phyloP scores from a whole-genome alignment of 2,797 vertebrate species.

The Yasuhikotakia modesta region DNA sequence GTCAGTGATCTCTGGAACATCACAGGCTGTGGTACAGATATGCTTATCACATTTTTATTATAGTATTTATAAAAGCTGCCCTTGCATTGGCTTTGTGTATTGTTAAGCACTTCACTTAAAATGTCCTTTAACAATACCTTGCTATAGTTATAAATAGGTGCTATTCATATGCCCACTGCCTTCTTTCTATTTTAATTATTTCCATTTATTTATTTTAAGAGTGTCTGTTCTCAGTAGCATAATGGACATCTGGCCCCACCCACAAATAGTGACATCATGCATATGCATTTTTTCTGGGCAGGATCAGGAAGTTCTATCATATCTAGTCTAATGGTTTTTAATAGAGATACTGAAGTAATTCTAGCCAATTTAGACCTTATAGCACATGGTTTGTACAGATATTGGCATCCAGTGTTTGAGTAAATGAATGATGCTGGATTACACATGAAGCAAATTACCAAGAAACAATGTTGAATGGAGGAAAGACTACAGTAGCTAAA shows the following conservation, averaged over 20 bases:
- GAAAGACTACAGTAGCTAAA: not conserved
- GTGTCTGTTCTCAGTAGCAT: not conserved
- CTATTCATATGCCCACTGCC: not conserved
- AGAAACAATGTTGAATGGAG: not conserved
- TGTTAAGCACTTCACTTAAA: not conserved
- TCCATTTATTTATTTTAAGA: conserved; percentile 12
- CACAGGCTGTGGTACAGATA: conserved; percentile 36
- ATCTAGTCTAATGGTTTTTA: too few relatives aligned
- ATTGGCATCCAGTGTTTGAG: not conserved
- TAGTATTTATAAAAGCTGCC: conserved; percentile 9
- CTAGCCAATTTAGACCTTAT: too few relatives aligned
- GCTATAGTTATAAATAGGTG: too few relatives aligned
- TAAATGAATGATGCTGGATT: not conserved
- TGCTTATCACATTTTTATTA: conserved; percentile 30
- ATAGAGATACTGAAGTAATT: too few relatives aligned
- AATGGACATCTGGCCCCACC: not conserved
- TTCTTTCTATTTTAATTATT: conserved; percentile 4
- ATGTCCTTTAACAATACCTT: conserved; percentile 4
- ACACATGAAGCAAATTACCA: not conserved
- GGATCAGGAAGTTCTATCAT: not conserved
- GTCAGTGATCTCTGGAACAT: not conserved
- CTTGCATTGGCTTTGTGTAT: conserved; percentile 9
- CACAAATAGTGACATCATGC: not conserved
- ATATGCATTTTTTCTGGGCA: not conserved
- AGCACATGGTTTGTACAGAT: not conserved